Base-by-base conservation (phyloP, 2,113 vertebrate species). In the Rutilus rutilus region DNA sequence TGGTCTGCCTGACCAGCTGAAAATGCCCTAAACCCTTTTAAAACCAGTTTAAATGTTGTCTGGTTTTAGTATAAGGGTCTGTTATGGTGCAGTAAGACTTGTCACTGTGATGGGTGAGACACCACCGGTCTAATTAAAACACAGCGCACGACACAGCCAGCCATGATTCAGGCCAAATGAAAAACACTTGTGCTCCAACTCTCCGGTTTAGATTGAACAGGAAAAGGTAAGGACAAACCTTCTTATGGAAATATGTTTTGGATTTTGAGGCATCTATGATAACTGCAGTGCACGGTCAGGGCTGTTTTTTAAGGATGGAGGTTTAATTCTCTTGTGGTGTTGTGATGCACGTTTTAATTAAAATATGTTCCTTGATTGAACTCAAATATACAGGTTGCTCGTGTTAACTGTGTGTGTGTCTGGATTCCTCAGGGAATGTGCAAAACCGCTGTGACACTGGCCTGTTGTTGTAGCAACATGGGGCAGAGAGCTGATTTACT, bases 111-210 rank as follows among this genome's bases (percentile, higher is more conserved):
- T 14, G 39, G 71, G 23, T 25, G 71, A 74, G 39, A 74, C 39
- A 47, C 71, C 57, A 25, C 54, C 39, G 57, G n/a, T 82, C 62
- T 54, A 17, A 74, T 87, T 87, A 75, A 85, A 83, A 89, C 78
- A 83, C 88, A 75, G 60, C 19, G 57, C 88, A 87, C 83, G 84
- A 65, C 39, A 15, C 12, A 78, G 23, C 36, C 2, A 33, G 59
- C 47, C 75, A 54, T 76, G 84, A 83, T 78, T 86, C 64, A 64
- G 79, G 27, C 84, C 57, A 50, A 73, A 85, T 54, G 81, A 74
- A 77, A 81, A 21, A 75, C 83, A 57, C 50, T 52, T 59, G 30
- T 9, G 76, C 54, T 27, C 77, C 36, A 47, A 11, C 71, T 74
- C 23, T 45, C 36, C 5, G 23, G 67, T 10, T 14, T 74, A 45